Conservation (phyloP, 2,797 vertebrate genomes). For the Tachyglossus aculeatus region DNA sequence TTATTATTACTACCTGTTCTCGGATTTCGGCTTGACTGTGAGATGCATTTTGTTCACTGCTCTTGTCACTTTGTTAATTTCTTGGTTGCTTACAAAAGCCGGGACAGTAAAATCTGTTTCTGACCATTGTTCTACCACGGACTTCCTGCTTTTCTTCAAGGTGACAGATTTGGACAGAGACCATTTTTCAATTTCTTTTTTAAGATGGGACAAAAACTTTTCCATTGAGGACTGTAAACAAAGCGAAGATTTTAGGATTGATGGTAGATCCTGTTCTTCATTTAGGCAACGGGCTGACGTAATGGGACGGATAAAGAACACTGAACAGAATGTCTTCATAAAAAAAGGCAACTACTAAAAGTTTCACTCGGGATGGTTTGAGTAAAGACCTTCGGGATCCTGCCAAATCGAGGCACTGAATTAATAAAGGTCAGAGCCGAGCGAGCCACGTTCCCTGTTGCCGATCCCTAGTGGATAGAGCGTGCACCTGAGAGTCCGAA, state of each 20-base stretch:
- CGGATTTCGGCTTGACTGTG: not conserved
- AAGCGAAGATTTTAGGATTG: conserved; percentile 12
- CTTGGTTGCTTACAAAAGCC: conserved; percentile 18
- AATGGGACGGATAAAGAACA: conserved; percentile 11
- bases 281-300: conserved; percentile 19
- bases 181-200: conserved; percentile 34
- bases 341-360: too few species aligned
- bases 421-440: too few species aligned
- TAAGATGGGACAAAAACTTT: conserved; percentile 33
- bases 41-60: conserved; percentile 5
- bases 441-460: too few species aligned
- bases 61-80: conserved; percentile 24
- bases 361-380: conserved; percentile 17
- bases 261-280: conserved; percentile 19
- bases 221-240: conserved; percentile 43
- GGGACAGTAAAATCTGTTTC: conserved; percentile 9
- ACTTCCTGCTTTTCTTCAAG: conserved; percentile 51
- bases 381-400: conserved; percentile 16
- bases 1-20: not conserved
- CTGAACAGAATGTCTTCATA: too few species aligned
- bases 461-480: too few species aligned
- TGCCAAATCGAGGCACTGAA: too few species aligned
- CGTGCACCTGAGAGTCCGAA: too few species aligned
- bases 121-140: conserved; percentile 10
- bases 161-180: conserved; percentile 35